Evolutionary conservation across 2,113 vertebrate species (phyloP), one percentile per base, ranked within the genome.

Genomic region (Bubo bubo): DNA sequence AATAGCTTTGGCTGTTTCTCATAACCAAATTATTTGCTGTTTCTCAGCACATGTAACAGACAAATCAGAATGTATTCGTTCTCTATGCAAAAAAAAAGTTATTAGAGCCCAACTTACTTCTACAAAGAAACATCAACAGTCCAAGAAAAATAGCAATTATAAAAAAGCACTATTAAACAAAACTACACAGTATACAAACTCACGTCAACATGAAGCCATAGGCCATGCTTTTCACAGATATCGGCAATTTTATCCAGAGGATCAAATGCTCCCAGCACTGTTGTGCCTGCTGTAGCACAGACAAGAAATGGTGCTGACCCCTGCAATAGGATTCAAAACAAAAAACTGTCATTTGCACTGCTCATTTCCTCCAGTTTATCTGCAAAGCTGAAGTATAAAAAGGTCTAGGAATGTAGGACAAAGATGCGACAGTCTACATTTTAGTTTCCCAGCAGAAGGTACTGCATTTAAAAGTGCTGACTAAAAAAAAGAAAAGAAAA

Each of bases 161-260:
- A 18, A 52, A 66, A 59, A 50, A 41, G 16, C 18, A 72, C 62
- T 6, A 34, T 45, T 62, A 87, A 94, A 73, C 21, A 60, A 86
- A 77, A 53, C 32, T 22, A 76, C 5, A 23, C 8, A 18, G 41
- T 92, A 64, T 30, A 79, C 6, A 82, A 88, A 98, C 99, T 99
- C 97, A 99, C 98, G 15, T 99, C 99, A 80, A 99, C 98, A 16
- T 98, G 98, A 70, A 99, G 97, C 98, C 98, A 99, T 82, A 99
- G 98, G 64, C 93, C 94, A 19, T 98, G 80, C 76, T 96, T 97
- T 95, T 98, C 97, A 81, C 98, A 99, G 93, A 98, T 77, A 50
- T 98, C 96, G 1, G 98, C 98, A 47, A 99, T 98, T 91, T 98
- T 96, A 81, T 99, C 98, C 87, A 99, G 95, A 87, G 98, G 98